These are phyloP conservation scores for Choreutis nemorana DNA, from an alignment of 2,888 invertebrate species.

Conservation along the genomic window DNA sequence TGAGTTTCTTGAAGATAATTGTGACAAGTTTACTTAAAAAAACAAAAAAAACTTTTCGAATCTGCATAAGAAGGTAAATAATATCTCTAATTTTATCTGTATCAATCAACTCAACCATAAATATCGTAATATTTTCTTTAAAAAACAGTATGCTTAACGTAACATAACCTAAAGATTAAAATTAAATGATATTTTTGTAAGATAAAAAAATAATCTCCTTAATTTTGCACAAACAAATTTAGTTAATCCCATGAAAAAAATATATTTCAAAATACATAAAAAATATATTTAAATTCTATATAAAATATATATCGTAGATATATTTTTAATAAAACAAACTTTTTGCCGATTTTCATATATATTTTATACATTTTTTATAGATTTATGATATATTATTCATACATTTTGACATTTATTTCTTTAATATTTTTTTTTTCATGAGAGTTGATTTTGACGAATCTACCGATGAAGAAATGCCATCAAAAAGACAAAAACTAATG, in stretches of 20 bases:
- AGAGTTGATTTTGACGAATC: conserved; percentile 15
- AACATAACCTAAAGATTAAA: conserved; percentile 1
- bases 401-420: no score
- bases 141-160: conserved; percentile 5
- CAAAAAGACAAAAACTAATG: conserved; percentile 15
- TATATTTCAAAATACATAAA: no score
- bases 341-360: no score
- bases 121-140: conserved; percentile 5
- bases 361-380: conserved; percentile 1
- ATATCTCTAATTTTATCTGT: conserved; percentile 4
- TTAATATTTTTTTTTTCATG: conserved; percentile 2
- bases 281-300: conserved; percentile 3
- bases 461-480: conserved; percentile 15
- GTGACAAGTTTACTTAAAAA: conserved; percentile 6
- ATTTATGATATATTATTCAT: conserved; percentile 1
- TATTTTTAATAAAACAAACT: conserved; percentile 3
- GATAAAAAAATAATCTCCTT: conserved; percentile 4
- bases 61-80: conserved; percentile 2
- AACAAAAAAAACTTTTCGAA: conserved; percentile 1
- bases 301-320: conserved; percentile 3
- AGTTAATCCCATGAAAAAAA: conserved; percentile 4
- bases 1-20: conserved; percentile 7
- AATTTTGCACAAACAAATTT: conserved; percentile 5
- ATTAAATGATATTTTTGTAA: not conserved
- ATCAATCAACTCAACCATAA: conserved; percentile 5